These are phyloP conservation scores for Callorhinus ursinus DNA, from an alignment of 2,113 vertebrate species.

Conservation along the genomic window DNA sequence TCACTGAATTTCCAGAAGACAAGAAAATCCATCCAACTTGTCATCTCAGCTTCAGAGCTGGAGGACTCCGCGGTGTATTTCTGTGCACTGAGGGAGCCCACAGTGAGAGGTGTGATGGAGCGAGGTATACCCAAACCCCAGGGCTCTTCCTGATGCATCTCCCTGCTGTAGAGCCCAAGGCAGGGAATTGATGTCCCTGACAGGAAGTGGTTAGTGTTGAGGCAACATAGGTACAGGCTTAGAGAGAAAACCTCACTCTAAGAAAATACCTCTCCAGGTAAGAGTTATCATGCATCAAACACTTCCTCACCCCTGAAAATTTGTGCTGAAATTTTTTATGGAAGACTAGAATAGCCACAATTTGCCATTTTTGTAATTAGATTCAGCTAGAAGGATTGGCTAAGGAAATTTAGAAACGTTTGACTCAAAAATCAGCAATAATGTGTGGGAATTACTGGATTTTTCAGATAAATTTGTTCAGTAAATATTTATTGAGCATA, in stretches of 20 bases:
- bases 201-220: background rate
- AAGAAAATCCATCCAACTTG: background rate
- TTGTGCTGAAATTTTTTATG: background rate
- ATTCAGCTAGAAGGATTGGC: background rate
- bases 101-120: background rate
- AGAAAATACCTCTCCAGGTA: background rate
- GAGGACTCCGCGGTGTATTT: slow-evolving; percentile 34
- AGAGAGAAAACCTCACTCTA: background rate
- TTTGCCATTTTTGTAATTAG: background rate
- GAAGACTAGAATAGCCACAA: background rate
- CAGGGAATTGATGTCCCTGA: background rate
- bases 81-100: background rate
- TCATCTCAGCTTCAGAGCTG: background rate
- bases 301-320: background rate
- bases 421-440: background rate
- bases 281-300: background rate
- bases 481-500: background rate
- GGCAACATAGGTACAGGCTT: background rate
- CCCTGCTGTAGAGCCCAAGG: background rate
- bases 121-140: background rate
- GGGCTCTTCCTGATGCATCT: background rate
- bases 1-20: slow-evolving; percentile 21
- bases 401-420: background rate
- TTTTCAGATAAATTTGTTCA: background rate
- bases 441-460: background rate